Evolutionary conservation across 2,888 invertebrate species (phyloP).

Genomic region (Criorhina ranunculi): DNA sequence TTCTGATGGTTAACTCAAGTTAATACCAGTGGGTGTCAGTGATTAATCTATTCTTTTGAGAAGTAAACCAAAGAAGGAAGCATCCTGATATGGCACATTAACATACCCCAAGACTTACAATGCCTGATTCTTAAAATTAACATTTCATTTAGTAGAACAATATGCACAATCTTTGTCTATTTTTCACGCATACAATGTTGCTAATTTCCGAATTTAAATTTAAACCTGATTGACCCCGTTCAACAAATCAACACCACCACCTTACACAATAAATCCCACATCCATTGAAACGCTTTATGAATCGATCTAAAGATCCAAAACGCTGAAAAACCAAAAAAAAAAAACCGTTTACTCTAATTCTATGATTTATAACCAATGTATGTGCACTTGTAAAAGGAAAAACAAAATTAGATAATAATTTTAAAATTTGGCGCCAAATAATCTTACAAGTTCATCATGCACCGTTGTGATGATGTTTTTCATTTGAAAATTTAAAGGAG

Average conservation of each 20-base stretch:
- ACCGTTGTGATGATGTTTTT: slow-evolving; percentile 8
- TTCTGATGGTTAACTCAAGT: too few species aligned
- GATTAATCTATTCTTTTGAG: too few species aligned
- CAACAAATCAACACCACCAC: slow-evolving; percentile 5
- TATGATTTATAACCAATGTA: not conserved
- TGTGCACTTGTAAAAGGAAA: not conserved
- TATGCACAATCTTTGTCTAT: too few species aligned
- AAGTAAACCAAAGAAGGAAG: too few species aligned
- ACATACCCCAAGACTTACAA: too few species aligned
- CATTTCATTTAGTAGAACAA: too few species aligned
- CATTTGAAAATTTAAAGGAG: not conserved
- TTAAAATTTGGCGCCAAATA: slow-evolving; percentile 16
- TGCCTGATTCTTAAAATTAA: too few species aligned
- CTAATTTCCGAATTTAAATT: slow-evolving; percentile 8
- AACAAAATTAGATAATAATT: not conserved
- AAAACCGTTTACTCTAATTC: slow-evolving; percentile 3
- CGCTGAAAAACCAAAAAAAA: not conserved
- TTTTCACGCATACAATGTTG: too few species aligned
- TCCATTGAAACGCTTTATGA: not conserved
- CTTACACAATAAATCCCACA: slow-evolving; percentile 7
- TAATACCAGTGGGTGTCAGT: too few species aligned
- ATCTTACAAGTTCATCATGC: slow-evolving; percentile 41
- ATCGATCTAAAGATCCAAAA: not conserved
- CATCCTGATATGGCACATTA: too few species aligned
- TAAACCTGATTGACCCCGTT: slow-evolving; percentile 21